These are phyloP conservation scores for Prunella strophiata DNA, from an alignment of 2,797 vertebrate genomes.

Conservation along the genomic window DNA sequence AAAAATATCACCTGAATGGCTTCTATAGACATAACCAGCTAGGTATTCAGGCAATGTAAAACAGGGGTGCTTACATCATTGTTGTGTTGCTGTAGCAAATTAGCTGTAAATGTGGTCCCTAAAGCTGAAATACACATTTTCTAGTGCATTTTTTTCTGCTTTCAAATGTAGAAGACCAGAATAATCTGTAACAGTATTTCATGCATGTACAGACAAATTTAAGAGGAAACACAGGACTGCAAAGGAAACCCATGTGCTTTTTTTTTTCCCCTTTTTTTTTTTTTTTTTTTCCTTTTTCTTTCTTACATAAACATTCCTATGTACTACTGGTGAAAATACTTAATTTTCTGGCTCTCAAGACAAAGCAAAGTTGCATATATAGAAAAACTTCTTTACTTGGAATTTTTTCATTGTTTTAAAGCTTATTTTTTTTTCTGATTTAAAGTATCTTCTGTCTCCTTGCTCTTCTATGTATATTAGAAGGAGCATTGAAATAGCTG, in stretches of 20 bases:
- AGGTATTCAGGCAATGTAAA: not conserved
- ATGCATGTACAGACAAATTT: not conserved
- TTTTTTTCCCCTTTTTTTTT: not conserved
- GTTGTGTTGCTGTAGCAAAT: not conserved
- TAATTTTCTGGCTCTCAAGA: not conserved
- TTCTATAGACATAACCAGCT: not conserved
- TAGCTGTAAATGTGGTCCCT: not conserved
- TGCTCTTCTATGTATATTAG: not conserved
- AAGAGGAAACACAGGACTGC: not conserved
- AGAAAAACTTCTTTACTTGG: not conserved
- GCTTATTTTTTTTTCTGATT: not conserved
- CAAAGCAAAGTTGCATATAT: not conserved
- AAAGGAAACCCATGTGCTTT: not conserved
- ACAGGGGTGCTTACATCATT: not conserved
- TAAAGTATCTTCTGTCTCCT: not conserved
- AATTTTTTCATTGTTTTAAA: not conserved
- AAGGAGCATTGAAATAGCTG: not conserved
- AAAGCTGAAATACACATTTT: not conserved
- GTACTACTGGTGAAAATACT: not conserved
- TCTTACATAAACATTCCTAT: not conserved
- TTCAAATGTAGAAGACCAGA: not conserved
- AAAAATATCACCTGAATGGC: not conserved
- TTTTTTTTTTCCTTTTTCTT: not conserved
- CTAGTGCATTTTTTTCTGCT: not conserved
- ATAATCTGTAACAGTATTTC: not conserved